These are phyloP conservation scores for Dasyurus viverrinus DNA, from an alignment of 2,113 vertebrate genomes.

Conservation along the genomic window DNA sequence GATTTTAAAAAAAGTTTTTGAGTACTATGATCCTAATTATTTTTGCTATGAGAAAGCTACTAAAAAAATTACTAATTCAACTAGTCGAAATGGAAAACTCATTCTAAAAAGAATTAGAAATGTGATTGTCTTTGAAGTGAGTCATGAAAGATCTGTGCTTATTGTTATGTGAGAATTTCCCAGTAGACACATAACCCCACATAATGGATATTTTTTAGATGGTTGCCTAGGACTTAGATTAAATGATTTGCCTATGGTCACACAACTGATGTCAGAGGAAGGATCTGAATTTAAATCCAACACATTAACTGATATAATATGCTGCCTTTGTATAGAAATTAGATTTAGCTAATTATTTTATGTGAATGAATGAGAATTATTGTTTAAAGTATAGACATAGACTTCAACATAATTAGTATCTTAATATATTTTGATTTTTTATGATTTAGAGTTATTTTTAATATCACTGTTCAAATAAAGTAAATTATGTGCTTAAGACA, in stretches of 20 bases:
- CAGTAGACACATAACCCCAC: neutral
- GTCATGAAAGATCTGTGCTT: neutral
- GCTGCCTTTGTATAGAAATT: neutral
- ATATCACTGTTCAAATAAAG: constrained; percentile 23
- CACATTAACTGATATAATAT: neutral
- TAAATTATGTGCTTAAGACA: neutral
- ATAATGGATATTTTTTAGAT: neutral
- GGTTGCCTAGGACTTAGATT: neutral
- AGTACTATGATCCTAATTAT: neutral
- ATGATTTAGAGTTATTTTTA: neutral
- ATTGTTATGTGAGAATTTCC: neutral
- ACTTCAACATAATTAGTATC: constrained; percentile 2
- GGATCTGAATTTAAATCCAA: neutral
- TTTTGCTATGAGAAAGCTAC: neutral
- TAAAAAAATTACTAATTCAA: constrained; percentile 32
- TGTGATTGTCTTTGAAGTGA: neutral
- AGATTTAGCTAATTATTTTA: neutral
- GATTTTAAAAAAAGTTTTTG: constrained; percentile 25
- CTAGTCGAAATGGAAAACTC: constrained; percentile 57
- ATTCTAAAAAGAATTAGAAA: constrained; percentile 29
- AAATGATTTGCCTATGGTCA: neutral
- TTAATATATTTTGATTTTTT: neutral
- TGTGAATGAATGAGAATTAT: neutral
- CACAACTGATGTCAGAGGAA: neutral
- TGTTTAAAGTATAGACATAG: neutral